Conservation (phyloP, 1,140 invertebrate genomes). For the Nasonia longicornis region DNA sequence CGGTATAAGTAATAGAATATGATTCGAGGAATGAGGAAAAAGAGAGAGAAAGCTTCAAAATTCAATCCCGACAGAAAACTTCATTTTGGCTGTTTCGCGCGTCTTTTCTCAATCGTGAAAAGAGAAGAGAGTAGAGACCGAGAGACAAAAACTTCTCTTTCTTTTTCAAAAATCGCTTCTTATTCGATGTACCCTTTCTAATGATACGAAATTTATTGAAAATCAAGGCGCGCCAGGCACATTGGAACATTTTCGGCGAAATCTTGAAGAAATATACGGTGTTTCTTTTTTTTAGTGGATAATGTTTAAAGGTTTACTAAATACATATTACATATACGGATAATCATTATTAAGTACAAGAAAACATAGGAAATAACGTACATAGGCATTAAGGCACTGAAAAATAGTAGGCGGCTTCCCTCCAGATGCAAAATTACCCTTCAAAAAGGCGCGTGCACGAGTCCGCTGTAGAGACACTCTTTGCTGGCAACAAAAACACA, state of each 20-base stretch:
- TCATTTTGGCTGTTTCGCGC: no score
- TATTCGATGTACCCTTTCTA: slow-evolving; percentile 36
- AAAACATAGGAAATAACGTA: slow-evolving; percentile 64
- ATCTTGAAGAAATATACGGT: slow-evolving; percentile 55
- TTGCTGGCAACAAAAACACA: slow-evolving; percentile 12
- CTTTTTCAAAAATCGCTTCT: slow-evolving; percentile 29
- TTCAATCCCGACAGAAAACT: background rate
- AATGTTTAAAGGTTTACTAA: slow-evolving; percentile 67
- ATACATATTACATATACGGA: slow-evolving; percentile 66
- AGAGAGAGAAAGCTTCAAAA: slow-evolving; percentile 25
- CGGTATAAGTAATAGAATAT: slow-evolving; percentile 26
- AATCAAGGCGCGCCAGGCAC: slow-evolving; percentile 30
- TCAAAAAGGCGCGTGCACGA: slow-evolving; percentile 38
- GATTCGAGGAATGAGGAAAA: slow-evolving; percentile 30
- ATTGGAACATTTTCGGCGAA: slow-evolving; percentile 49
- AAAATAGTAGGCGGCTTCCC: slow-evolving; percentile 59
- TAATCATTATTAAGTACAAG: slow-evolving; percentile 69
- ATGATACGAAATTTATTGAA: slow-evolving; percentile 39
- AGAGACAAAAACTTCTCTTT: slow-evolving; percentile 19
- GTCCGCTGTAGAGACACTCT: slow-evolving; percentile 25
- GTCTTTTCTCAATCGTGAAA: no score
- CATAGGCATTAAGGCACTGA: slow-evolving; percentile 65
- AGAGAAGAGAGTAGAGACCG: no score
- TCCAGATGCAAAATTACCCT: slow-evolving; percentile 58
- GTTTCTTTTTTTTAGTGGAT: slow-evolving; percentile 65